Evolutionary conservation across 2,797 vertebrate species (phyloP).

Genomic region (Pempheris klunzingeri): DNA sequence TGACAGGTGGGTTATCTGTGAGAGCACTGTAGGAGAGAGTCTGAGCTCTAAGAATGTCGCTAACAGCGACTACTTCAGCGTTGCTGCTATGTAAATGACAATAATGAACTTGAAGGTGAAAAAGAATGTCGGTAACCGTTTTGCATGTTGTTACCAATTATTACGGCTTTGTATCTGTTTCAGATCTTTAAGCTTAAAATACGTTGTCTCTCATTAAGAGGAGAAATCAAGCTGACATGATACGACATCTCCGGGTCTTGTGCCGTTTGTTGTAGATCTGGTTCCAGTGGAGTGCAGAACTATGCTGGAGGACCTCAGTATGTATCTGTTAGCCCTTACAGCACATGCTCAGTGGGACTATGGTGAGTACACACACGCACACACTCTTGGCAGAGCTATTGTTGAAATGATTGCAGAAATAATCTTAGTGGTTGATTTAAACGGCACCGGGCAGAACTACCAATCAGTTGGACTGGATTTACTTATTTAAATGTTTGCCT

Average conservation of each 20-base stretch:
- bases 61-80: too few species aligned
- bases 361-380: conserved; percentile 71
- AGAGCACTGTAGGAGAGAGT: too few species aligned
- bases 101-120: too few species aligned
- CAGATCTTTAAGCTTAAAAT: background rate
- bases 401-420: background rate
- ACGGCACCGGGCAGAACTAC: background rate
- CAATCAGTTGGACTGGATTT: background rate
- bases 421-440: background rate
- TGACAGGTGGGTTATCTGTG: too few species aligned
- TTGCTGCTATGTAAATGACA: too few species aligned
- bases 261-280: conserved; percentile 63
- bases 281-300: conserved; percentile 74
- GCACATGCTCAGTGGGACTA: conserved; percentile 85
- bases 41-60: too few species aligned
- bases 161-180: background rate
- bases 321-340: conserved; percentile 61
- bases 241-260: background rate
- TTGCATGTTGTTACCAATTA: too few species aligned
- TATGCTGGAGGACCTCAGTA: conserved; percentile 77
- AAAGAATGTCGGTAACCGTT: too few species aligned
- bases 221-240: background rate
- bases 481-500: background rate
- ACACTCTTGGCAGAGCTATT: background rate
- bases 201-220: background rate